phyloP scores from a whole-genome alignment of 2,113 vertebrate genomes.

The Grallaria varia region DNA sequence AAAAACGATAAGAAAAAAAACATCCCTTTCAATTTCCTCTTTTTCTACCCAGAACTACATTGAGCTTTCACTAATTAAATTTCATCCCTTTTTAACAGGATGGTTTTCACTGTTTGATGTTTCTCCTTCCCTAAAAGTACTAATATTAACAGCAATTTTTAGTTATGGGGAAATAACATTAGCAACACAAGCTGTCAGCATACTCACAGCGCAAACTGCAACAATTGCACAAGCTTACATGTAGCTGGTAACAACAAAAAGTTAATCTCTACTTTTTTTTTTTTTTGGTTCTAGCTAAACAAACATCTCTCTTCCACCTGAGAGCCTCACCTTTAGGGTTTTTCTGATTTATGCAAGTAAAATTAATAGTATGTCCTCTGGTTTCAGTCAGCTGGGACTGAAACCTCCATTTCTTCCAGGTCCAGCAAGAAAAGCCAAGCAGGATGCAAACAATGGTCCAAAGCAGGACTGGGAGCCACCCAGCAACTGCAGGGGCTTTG shows the following conservation, averaged over 20 bases:
- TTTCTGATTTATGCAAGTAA: neutral
- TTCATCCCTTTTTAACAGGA: neutral
- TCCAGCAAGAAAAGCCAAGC: neutral
- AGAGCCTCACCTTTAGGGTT: neutral
- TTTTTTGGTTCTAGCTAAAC: neutral
- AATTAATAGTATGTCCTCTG: neutral
- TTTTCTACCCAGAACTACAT: neutral
- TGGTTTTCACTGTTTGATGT: neutral
- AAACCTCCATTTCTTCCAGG: neutral
- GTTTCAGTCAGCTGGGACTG: neutral
- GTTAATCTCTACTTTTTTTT: neutral
- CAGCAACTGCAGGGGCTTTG: accelerated
- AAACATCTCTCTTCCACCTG: neutral
- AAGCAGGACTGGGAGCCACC: neutral
- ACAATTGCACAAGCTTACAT: accelerated
- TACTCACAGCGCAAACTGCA: neutral
- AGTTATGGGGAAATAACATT: neutral
- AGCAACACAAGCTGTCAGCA: neutral
- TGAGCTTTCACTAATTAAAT: neutral
- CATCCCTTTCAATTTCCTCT: neutral
- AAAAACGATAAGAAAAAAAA: neutral
- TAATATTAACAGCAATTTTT: neutral
- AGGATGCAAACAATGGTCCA: neutral
- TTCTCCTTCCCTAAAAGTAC: neutral
- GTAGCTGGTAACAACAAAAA: neutral